Percentiles rank a stretch among this genome's conserved stretches.
These are phyloP conservation scores for Ormyrus pomaceus DNA, from an alignment of 2,888 invertebrate species.

Conservation along the genomic window DNA sequence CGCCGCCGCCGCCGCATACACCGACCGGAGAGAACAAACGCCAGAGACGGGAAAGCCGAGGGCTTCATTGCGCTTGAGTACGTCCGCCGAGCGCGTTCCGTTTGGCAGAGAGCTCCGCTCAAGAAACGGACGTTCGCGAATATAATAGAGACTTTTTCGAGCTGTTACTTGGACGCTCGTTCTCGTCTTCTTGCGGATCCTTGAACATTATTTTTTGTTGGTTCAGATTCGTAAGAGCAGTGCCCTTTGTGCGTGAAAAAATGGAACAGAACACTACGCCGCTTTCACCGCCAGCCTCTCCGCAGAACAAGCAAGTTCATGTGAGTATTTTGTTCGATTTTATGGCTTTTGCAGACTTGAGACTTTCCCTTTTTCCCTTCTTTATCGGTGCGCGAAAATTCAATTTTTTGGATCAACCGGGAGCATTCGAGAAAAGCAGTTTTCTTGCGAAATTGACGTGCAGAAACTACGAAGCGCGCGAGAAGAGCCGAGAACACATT, in stretches of 20 bases:
- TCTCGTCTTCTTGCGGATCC: background rate
- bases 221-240: background rate
- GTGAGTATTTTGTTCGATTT: constrained; percentile 61
- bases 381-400: background rate
- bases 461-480: background rate
- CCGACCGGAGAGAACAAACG: constrained; percentile 15
- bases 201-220: background rate
- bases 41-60: background rate
- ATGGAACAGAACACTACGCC: constrained; percentile 58
- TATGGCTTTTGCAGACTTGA: too few species aligned
- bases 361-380: background rate
- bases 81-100: constrained; percentile 16
- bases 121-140: background rate
- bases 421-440: too few species aligned
- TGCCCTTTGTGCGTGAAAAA: background rate
- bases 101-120: background rate
- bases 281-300: constrained; percentile 73
- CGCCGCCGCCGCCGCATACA: too few species aligned
- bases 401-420: background rate
- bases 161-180: background rate
- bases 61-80: constrained; percentile 41
- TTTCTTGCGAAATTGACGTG: too few species aligned
- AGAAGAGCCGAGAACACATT: constrained; percentile 12
- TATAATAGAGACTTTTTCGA: too few species aligned
- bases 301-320: constrained; percentile 68